A percentile compares a stretch with the other conserved stretches of the same genome.
phyloP scores from a whole-genome alignment of 1,140 invertebrate species.

The Bicyclus anynana region DNA sequence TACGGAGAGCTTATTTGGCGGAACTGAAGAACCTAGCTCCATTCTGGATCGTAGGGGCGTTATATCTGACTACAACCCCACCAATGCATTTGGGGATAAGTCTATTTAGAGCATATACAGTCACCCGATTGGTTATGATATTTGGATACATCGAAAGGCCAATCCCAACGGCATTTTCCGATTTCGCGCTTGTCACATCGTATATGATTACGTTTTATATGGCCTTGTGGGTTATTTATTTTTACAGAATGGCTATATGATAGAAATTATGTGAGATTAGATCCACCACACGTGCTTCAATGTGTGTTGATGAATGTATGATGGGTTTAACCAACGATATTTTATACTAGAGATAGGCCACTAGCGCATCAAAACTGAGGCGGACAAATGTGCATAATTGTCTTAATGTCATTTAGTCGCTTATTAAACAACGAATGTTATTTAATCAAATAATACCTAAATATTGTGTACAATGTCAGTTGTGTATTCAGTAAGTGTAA shows the following conservation, averaged over 20 bases:
- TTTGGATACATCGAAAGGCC: conserved; percentile 40
- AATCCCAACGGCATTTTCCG: conserved; percentile 27
- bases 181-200: conserved; percentile 40
- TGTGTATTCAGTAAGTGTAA: too few species aligned
- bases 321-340: too few species aligned
- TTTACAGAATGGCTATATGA: conserved; percentile 36
- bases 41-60: conserved; percentile 43
- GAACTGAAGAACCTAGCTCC: conserved; percentile 50
- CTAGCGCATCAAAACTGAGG: too few species aligned
- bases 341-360: too few species aligned
- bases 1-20: conserved; percentile 42
- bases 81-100: conserved; percentile 28
- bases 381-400: too few species aligned
- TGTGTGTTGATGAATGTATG: too few species aligned
- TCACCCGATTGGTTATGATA: conserved; percentile 33
- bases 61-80: conserved; percentile 46
- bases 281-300: too few species aligned
- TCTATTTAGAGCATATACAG: conserved; percentile 37
- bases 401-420: too few species aligned
- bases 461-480: too few species aligned
- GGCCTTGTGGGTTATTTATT: conserved; percentile 38
- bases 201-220: conserved; percentile 46
- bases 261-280: not conserved
- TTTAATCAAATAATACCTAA: too few species aligned
- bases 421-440: too few species aligned